phyloP scores from a whole-genome alignment of 2,797 vertebrate species.

The Muscicapa striata region DNA sequence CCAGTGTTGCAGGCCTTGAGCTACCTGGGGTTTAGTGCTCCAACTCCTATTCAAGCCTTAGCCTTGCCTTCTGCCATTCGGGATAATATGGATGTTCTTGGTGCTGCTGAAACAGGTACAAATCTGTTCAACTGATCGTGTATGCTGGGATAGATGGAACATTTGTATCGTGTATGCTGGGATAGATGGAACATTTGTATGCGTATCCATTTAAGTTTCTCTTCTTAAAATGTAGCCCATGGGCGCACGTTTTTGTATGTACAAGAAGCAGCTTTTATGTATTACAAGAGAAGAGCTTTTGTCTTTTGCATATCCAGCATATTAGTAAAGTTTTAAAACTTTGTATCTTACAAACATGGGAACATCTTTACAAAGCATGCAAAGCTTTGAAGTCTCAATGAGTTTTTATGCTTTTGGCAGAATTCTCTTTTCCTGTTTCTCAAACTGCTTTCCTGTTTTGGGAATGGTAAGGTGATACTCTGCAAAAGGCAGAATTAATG shows the following conservation, averaged over 20 bases:
- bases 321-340: neutral
- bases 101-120: constrained; percentile 95
- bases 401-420: neutral
- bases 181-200: no score
- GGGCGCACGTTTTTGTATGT: neutral
- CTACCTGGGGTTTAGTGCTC: constrained; percentile 88
- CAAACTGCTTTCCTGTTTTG: neutral
- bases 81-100: constrained; percentile 91
- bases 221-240: neutral
- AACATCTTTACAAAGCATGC: neutral
- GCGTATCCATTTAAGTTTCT: neutral
- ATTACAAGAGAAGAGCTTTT: neutral
- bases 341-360: neutral
- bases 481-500: neutral
- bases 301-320: neutral
- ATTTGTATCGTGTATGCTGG: neutral
- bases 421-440: neutral
- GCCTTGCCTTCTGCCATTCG: constrained; percentile 90
- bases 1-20: constrained; percentile 88
- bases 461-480: neutral
- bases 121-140: neutral
- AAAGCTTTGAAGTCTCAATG: neutral
- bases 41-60: constrained; percentile 93
- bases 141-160: no score
- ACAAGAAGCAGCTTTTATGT: neutral